Conservation (phyloP, 2,797 vertebrate genomes). For the Gambelia wislizenii region DNA sequence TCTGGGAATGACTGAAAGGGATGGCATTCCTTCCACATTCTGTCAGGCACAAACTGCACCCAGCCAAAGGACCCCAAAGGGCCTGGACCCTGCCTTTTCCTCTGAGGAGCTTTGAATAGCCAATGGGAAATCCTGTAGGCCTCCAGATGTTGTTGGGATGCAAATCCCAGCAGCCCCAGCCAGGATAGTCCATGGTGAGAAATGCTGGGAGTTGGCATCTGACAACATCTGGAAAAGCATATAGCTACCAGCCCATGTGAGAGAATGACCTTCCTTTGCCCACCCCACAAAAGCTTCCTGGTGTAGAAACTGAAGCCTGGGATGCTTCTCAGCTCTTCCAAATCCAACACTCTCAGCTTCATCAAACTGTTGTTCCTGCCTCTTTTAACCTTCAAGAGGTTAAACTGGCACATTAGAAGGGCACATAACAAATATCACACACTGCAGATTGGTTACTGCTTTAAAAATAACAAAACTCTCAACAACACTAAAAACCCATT, state of each 20-base stretch:
- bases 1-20: not conserved
- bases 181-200: too few relatives aligned
- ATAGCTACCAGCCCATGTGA: not conserved
- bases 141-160: too few relatives aligned
- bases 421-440: not conserved
- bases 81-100: not conserved
- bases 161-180: too few relatives aligned
- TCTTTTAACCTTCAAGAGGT: not conserved
- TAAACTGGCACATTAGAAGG: not conserved
- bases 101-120: not conserved
- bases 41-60: not conserved
- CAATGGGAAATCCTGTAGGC: too few relatives aligned
- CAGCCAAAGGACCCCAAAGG: too few relatives aligned
- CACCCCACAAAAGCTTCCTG: not conserved
- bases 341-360: not conserved
- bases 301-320: too few relatives aligned
- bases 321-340: not conserved
- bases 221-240: too few relatives aligned
- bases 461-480: not conserved
- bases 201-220: too few relatives aligned
- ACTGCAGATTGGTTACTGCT: not conserved
- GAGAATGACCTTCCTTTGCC: not conserved
- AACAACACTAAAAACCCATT: not conserved
- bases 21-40: too few relatives aligned
- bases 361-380: not conserved